Evolutionary conservation across 2,797 vertebrate species (phyloP), one percentile per base, ranked within the genome.

Genomic region (Centroberyx gerrardi): DNA sequence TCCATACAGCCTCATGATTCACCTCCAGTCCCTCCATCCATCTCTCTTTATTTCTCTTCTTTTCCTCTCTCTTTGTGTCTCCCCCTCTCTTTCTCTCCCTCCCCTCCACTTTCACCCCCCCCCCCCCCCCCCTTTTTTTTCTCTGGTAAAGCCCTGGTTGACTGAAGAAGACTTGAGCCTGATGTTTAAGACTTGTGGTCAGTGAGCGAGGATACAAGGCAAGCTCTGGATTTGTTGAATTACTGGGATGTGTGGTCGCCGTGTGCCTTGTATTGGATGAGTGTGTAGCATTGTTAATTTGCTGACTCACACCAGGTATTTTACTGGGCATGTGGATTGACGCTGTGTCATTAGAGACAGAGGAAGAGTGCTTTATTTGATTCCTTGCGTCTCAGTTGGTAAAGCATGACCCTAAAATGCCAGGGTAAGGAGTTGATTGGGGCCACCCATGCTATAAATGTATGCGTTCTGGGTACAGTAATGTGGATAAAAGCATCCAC

Each of bases 1-100:
- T 66, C 74, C 60, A 60, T 68, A 71, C 42, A 28, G 18, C 18
- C 63, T 36, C 65, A 68, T 70, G 51, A 74, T 72, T 80, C 70
- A 53, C 71, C 76, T 89, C 71, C 56, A 67, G 12, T 52, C 36
- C 46, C 31, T 49, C 60, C 52, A 46, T 78, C 28, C 7, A 58
- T 80, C 5, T 77, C 55, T 75, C 61, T 66, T 53, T 64, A n/a
- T 56, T 77, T 53, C 46, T 29, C 70, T 27, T 77, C 13, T 72
- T 14, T 62, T 44, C 6, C 13, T 52, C 62, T 54, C 38, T 44
- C 42, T 40, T 12, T 36, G 33, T 65, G 58, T 64, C 22, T 75
- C 55, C 53, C 38, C 69, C 29, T 77, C 15, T 69, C 42, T 62
- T 40, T 8, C 13, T 55, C 67, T 59, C 38, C 40, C 36, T 40